These are phyloP conservation scores for Oenanthe oenanthe DNA, from an alignment of 2,113 vertebrate species.

Conservation along the genomic window DNA sequence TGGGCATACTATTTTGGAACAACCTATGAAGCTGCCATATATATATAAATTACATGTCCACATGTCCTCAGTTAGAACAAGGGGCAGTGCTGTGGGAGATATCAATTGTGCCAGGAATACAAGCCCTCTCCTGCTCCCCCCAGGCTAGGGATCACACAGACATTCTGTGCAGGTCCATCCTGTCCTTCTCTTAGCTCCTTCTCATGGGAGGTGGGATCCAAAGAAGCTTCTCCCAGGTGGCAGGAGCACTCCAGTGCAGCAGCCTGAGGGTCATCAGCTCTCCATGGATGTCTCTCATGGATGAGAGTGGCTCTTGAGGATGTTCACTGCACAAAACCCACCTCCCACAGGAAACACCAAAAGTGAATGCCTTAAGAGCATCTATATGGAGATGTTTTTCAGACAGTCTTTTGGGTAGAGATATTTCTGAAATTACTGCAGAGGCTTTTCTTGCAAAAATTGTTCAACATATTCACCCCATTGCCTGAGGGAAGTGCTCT, in stretches of 20 bases:
- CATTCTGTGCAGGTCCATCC: background rate
- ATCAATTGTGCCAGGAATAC: accelerated
- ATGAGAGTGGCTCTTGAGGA: background rate
- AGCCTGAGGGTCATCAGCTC: background rate
- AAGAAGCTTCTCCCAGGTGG: background rate
- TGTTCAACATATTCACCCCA: background rate
- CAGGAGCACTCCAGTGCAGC: background rate
- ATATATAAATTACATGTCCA: too few relatives aligned
- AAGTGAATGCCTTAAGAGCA: background rate
- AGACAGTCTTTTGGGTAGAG: background rate
- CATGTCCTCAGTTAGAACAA: background rate
- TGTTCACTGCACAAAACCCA: background rate
- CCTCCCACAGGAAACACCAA: background rate
- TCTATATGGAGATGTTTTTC: background rate
- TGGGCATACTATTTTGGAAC: accelerated
- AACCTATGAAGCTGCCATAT: background rate
- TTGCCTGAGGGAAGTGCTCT: background rate
- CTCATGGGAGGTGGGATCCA: background rate
- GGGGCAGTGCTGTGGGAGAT: background rate
- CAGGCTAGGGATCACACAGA: background rate
- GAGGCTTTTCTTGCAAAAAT: background rate
- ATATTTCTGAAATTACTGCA: background rate
- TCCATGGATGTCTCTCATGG: background rate
- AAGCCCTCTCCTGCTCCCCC: accelerated
- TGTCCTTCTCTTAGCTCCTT: background rate